Evolutionary conservation across 2,888 invertebrate species (phyloP).

Genomic region (Drosophila emarginata): DNA sequence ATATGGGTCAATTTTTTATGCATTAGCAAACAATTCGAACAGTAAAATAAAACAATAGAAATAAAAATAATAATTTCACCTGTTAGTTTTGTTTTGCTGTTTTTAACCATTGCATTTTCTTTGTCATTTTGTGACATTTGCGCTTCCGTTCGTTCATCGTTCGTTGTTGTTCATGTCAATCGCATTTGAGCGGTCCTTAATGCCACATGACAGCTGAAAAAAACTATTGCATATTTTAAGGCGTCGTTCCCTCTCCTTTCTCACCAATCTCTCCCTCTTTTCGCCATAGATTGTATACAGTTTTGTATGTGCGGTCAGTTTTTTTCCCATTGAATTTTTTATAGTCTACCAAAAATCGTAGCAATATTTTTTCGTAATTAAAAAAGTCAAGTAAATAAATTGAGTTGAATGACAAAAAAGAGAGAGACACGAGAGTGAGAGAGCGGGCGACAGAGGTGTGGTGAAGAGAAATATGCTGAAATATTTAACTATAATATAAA

Average conservation of each 20-base stretch:
- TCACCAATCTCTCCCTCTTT: neutral
- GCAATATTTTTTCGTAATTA: constrained; percentile 47
- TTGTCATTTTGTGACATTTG: constrained; percentile 20
- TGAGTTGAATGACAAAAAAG: constrained; percentile 33
- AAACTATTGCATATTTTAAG: constrained; percentile 71
- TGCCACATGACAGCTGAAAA: constrained; percentile 59
- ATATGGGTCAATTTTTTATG: constrained; percentile 70
- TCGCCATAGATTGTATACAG: constrained; percentile 13
- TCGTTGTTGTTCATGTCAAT: constrained; percentile 58
- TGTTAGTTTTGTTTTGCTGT: neutral
- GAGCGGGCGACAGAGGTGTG: neutral
- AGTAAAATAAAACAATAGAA: constrained; percentile 6
- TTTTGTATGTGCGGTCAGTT: constrained; percentile 19
- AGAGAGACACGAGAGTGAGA: neutral
- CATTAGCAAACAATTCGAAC: constrained; percentile 47
- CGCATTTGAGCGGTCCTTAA: constrained; percentile 63
- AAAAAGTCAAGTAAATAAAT: constrained; percentile 55
- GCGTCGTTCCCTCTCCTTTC: constrained; percentile 12
- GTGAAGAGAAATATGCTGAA: neutral
- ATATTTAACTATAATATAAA: constrained; percentile 13
- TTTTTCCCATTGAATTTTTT: constrained; percentile 50
- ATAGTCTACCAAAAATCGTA: constrained; percentile 24
- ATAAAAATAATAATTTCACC: constrained; percentile 13
- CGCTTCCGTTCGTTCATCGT: constrained; percentile 15
- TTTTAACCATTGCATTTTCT: constrained; percentile 4